A percentile compares a stretch with the other conserved stretches of the same genome.
phyloP scores from a whole-genome alignment of 1,140 invertebrate genomes.

The Caenorhabditis inopinata region DNA sequence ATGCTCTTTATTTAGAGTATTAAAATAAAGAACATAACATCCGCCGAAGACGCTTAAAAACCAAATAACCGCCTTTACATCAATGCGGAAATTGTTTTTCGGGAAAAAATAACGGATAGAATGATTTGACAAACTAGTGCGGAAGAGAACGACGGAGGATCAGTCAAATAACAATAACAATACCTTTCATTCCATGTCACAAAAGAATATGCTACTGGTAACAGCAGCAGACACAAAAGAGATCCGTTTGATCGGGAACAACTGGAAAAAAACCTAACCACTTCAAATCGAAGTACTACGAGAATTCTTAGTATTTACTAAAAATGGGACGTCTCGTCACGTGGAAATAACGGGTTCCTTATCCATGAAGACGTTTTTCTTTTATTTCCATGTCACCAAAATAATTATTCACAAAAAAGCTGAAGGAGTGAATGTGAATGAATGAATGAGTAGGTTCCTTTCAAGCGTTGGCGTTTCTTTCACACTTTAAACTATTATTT shows the following conservation, averaged over 20 bases:
- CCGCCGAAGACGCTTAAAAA: not conserved
- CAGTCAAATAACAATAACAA: slow-evolving; percentile 20
- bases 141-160: not conserved
- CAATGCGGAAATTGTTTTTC: too few species aligned
- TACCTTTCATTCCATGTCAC: slow-evolving; percentile 9
- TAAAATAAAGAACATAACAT: too few species aligned
- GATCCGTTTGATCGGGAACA: slow-evolving; percentile 9
- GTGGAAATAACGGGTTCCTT: not conserved
- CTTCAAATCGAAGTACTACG: not conserved
- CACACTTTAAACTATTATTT: not conserved
- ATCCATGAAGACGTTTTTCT: too few species aligned
- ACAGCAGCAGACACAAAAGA: not conserved
- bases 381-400: not conserved
- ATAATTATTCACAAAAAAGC: not conserved
- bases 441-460: too few species aligned
- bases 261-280: not conserved
- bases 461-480: not conserved
- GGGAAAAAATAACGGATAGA: too few species aligned
- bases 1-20: too few species aligned
- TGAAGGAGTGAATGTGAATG: not conserved
- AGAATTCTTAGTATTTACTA: not conserved
- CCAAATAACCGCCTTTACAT: not conserved
- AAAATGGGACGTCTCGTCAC: not conserved
- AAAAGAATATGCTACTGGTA: slow-evolving; percentile 16
- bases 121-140: not conserved